Base-by-base conservation (phyloP, 1,140 invertebrate genomes). In the Thaumetopoea pityocampa region DNA sequence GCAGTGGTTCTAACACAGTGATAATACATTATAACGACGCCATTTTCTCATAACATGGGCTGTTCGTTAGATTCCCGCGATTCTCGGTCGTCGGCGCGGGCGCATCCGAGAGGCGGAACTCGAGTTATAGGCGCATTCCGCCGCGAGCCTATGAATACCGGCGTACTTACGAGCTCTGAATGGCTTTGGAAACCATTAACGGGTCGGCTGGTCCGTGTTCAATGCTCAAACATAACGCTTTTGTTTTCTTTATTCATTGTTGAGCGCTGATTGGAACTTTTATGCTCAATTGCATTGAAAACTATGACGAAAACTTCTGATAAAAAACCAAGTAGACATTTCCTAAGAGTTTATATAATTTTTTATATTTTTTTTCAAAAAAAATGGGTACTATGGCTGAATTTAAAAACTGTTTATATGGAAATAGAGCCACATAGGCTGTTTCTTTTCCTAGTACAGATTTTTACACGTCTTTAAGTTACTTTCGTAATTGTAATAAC, bases 121-220 rank as follows among this genome's bases (percentile, higher is more conserved):
- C 66, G 40, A 63, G 70, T 69, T 66, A 68, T 67, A 65, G 53
- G 57, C 63, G 52, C 69, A 76, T 73, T 72, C 69, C 67, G 41
- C 36, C 40, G 38, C 55, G 40, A 47, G 41, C 41, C 60, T 64
- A 69, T 65, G 66, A 73, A 72, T 61, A 53, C 51, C 42, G 51
- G 51, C 57, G 54, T 61, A 74, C 65, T 71, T 57, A 63, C 55
- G 66, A 69, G 44, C 41, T 60, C 56, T 67, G 61, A 72, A 72
- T 67, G 57, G 54, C 58, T 52, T 46, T 50, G 43, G 42, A 36
- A 48, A 23, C 47, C 40, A 50, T 50, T 50, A 50, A 50, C 40
- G 47, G 16, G 11, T 5, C 34, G 22, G 27, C 18, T 20, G 11
- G 34, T 44, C 18, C 22, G 15, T 16, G 33, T 12, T 43, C 27